Conservation (phyloP, 2,113 vertebrate species). For the Marcusenius ussheri region DNA sequence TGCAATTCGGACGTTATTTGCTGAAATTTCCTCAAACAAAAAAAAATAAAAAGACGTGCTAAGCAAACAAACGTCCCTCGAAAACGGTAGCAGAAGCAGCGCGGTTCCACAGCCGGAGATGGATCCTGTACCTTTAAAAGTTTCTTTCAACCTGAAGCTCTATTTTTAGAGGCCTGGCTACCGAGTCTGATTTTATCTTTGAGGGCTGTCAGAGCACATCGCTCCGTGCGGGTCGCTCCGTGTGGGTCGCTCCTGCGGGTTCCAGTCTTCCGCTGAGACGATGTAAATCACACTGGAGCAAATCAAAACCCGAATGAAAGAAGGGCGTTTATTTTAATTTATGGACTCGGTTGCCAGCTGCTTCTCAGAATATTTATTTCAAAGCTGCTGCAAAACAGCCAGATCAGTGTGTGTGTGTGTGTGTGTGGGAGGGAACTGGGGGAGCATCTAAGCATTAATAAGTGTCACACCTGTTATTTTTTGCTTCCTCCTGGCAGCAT, state of each 20-base stretch:
- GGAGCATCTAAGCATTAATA: not conserved
- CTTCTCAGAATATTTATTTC: not conserved
- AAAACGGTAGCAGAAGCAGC: not conserved
- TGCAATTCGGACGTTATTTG: slow-evolving; percentile 30
- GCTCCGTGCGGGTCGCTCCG: not conserved
- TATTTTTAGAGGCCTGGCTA: slow-evolving; percentile 26
- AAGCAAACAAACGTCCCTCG: slow-evolving; percentile 15
- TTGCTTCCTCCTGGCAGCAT: slow-evolving; percentile 64
- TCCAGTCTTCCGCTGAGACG: not conserved
- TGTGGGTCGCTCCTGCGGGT: not conserved
- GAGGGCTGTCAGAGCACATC: slow-evolving; percentile 32
- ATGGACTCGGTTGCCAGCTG: not conserved
- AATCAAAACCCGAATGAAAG: slow-evolving; percentile 6
- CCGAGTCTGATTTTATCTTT: slow-evolving; percentile 32
- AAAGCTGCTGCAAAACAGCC: not conserved
- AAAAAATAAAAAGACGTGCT: not conserved
- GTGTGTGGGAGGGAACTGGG: not conserved
- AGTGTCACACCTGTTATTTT: slow-evolving; percentile 9
- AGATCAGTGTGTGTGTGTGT: not conserved
- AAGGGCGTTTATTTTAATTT: slow-evolving; percentile 3
- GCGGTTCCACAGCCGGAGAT: not conserved
- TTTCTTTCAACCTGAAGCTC: slow-evolving; percentile 7
- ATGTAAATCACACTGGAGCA: not conserved
- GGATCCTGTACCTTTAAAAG: slow-evolving; percentile 22
- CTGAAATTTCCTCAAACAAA: slow-evolving; percentile 24